phyloP scores from a whole-genome alignment of 2,888 invertebrate genomes.

The Drosophila percnosoma region DNA sequence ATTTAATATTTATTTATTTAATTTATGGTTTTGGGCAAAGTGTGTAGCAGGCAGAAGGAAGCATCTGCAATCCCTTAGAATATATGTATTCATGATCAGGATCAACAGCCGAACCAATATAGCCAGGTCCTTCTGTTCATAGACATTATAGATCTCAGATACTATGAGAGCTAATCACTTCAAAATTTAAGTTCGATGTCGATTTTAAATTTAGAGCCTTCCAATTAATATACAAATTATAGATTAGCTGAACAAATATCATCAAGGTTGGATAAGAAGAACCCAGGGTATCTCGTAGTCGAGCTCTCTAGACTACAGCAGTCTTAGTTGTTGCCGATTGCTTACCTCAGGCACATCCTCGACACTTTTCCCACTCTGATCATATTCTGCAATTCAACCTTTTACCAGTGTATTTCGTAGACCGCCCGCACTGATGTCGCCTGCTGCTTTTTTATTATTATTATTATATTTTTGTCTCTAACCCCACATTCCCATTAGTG shows the following conservation, averaged over 20 bases:
- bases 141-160: background rate
- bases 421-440: slow-evolving; percentile 47
- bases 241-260: background rate
- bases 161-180: background rate
- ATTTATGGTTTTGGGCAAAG: background rate
- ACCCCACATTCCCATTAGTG: slow-evolving; percentile 30
- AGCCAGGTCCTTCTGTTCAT: background rate
- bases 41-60: background rate
- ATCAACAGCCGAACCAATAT: background rate
- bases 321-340: background rate
- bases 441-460: slow-evolving; percentile 8
- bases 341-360: background rate
- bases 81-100: background rate
- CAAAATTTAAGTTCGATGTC: background rate
- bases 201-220: background rate
- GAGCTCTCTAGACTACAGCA: background rate
- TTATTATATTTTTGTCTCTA: slow-evolving; percentile 5
- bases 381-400: slow-evolving; percentile 17
- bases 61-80: background rate
- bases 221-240: background rate
- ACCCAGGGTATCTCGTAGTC: background rate
- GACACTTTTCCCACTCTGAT: slow-evolving; percentile 6
- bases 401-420: slow-evolving; percentile 7
- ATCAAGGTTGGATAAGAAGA: background rate
- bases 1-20: too few species aligned